These are phyloP conservation scores for Lithophane ornitopus DNA, from an alignment of 2,888 invertebrate species.

Conservation along the genomic window DNA sequence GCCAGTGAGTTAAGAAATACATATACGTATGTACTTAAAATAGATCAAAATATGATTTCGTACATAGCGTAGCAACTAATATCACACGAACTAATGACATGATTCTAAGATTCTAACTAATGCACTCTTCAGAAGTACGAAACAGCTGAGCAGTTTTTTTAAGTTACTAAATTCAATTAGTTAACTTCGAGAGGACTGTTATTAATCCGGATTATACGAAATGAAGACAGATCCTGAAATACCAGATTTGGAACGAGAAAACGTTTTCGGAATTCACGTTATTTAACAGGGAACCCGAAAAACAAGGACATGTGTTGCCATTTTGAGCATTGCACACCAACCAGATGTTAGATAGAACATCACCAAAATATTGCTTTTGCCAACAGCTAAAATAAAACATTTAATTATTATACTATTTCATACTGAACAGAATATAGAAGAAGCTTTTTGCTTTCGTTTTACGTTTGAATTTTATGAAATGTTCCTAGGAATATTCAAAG, in stretches of 20 bases:
- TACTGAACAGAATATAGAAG: neutral
- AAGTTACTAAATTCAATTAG: conserved; percentile 11
- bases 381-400: neutral
- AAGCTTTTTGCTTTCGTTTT: neutral
- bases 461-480: conserved; percentile 4
- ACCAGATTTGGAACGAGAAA: conserved; percentile 19
- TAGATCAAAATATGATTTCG: neutral
- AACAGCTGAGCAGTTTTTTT: neutral
- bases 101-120: conserved; percentile 3
- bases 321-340: conserved; percentile 20
- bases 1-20: neutral
- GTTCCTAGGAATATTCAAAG: conserved; percentile 2
- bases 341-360: neutral
- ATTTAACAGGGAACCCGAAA: conserved; percentile 20
- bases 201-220: conserved; percentile 16
- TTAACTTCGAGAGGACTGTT: conserved; percentile 5
- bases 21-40: neutral
- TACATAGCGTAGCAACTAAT: neutral
- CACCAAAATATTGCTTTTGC: neutral
- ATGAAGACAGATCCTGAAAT: conserved; percentile 46
- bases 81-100: neutral
- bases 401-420: conserved; percentile 4
- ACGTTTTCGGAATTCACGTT: conserved; percentile 38
- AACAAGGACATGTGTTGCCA: conserved; percentile 11
- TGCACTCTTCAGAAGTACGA: neutral